phyloP scores from a whole-genome alignment of 1,140 invertebrate genomes.

The Ctenoplectra terminalis region DNA sequence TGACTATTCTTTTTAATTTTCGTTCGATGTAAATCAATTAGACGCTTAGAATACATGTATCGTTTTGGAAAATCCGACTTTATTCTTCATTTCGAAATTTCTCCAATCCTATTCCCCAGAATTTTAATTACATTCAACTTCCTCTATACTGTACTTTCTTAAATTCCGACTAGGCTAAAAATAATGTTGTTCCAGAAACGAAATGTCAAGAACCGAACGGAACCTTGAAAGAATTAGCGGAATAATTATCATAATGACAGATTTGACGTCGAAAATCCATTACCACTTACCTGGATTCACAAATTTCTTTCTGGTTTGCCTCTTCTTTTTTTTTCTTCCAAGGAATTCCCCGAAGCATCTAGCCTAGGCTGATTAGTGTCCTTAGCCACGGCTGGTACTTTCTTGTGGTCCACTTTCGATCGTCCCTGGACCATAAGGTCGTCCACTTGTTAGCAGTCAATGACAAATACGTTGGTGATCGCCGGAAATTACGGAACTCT shows the following conservation, averaged over 20 bases:
- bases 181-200: too few relatives aligned
- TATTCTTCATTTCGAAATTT: too few relatives aligned
- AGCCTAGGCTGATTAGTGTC: constrained; percentile 10
- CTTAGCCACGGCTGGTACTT: background rate
- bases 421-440: constrained; percentile 71
- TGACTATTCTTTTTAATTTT: too few relatives aligned
- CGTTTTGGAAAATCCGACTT: too few relatives aligned
- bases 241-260: background rate
- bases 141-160: too few relatives aligned
- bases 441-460: constrained; percentile 54
- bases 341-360: background rate
- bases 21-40: too few relatives aligned
- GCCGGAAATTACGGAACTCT: constrained; percentile 22
- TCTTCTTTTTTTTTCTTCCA: background rate
- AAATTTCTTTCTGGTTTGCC: background rate
- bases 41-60: too few relatives aligned
- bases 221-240: background rate
- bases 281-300: background rate
- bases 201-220: background rate
- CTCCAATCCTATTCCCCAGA: too few relatives aligned
- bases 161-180: too few relatives aligned
- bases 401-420: constrained; percentile 55
- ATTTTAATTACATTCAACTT: too few relatives aligned
- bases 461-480: constrained; percentile 19
- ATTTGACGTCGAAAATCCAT: background rate